Evolutionary conservation across 2,888 invertebrate species (phyloP).

Genomic region (Crepidodera aurea): DNA sequence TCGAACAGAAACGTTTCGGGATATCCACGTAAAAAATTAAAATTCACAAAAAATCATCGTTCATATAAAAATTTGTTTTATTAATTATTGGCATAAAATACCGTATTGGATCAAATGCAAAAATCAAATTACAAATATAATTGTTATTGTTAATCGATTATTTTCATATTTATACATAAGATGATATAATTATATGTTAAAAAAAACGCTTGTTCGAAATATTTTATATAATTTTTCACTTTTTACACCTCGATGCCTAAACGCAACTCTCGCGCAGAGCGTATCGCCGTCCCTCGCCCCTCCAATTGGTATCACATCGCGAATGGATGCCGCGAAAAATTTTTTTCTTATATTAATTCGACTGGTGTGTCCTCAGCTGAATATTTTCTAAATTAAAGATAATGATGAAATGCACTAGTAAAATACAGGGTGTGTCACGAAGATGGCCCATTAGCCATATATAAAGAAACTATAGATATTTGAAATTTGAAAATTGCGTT

Average conservation of each 20-base stretch:
- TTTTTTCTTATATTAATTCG: not conserved
- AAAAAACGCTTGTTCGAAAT: constrained; percentile 53
- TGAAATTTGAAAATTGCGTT: too few species aligned
- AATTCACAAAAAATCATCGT: too few species aligned
- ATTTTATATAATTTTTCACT: constrained; percentile 55
- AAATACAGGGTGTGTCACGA: too few species aligned
- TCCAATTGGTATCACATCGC: constrained; percentile 50
- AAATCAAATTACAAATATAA: constrained; percentile 25
- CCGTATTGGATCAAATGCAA: constrained; percentile 10
- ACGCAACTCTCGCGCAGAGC: constrained; percentile 40
- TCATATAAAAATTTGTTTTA: too few species aligned
- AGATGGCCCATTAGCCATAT: too few species aligned
- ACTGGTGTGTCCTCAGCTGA: not conserved
- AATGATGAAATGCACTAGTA: too few species aligned
- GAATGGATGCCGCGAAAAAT: constrained; percentile 29
- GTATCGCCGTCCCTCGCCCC: constrained; percentile 50
- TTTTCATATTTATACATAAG: constrained; percentile 58
- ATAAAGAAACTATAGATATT: too few species aligned
- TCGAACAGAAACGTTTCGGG: too few species aligned
- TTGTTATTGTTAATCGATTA: constrained; percentile 60
- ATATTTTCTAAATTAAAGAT: too few species aligned
- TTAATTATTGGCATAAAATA: too few species aligned
- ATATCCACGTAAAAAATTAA: too few species aligned
- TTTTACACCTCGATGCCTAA: constrained; percentile 59
- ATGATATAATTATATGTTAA: constrained; percentile 52